These are phyloP conservation scores for Ctena decussata DNA, from an alignment of 2,888 invertebrate species.

Conservation along the genomic window DNA sequence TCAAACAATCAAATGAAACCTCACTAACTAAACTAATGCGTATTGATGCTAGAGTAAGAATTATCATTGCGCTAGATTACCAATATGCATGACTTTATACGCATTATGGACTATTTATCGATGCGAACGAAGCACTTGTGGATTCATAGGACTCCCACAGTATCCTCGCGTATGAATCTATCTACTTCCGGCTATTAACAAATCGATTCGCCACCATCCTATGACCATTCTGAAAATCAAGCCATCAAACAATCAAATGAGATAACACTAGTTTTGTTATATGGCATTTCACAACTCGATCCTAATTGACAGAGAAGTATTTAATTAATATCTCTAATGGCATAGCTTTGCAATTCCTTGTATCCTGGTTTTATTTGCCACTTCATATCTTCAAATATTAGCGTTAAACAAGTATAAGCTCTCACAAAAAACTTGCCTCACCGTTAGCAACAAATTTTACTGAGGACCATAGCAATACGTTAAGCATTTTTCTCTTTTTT, in stretches of 20 bases:
- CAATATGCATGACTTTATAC: slow-evolving; percentile 8
- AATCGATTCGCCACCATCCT: not conserved
- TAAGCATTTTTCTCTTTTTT: too few relatives aligned
- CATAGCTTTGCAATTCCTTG: too few relatives aligned
- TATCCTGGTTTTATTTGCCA: too few relatives aligned
- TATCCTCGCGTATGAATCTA: not conserved
- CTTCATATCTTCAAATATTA: too few relatives aligned
- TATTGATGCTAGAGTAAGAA: not conserved
- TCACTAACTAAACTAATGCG: not conserved
- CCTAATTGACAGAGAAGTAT: too few relatives aligned
- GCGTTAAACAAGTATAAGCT: too few relatives aligned
- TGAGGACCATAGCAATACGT: too few relatives aligned
- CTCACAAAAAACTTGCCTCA: too few relatives aligned
- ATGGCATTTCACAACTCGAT: not conserved
- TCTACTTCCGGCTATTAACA: slow-evolving; percentile 3
- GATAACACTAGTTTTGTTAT: not conserved
- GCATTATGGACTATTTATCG: slow-evolving; percentile 7
- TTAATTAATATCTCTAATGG: too few relatives aligned
- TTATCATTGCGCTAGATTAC: not conserved
- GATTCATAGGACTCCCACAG: not conserved
- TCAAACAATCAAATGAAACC: not conserved
- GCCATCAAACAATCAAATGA: not conserved
- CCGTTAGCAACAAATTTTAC: too few relatives aligned
- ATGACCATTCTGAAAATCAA: not conserved
- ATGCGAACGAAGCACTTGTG: not conserved